A percentile compares a stretch with the other conserved stretches of the same genome.
phyloP scores from a whole-genome alignment of 2,888 invertebrate genomes.

The Cheilosia vulpina region DNA sequence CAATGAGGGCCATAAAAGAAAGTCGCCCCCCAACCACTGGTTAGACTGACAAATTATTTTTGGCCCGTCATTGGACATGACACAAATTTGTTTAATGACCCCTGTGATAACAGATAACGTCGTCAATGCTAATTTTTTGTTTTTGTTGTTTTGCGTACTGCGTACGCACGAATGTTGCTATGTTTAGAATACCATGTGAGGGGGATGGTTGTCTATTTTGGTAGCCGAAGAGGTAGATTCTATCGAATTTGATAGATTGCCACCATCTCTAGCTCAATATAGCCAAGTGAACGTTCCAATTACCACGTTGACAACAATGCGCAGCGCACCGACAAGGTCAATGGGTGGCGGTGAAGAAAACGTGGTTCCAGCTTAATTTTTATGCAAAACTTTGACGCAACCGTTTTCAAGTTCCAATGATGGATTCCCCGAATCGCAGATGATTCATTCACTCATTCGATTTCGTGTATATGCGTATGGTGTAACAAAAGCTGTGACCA shows the following conservation, averaged over 20 bases:
- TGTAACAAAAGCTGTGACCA: background rate
- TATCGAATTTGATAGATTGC: conserved; percentile 1
- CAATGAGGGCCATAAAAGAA: background rate
- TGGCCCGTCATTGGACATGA: conserved; percentile 34
- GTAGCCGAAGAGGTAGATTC: background rate
- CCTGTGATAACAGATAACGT: conserved; percentile 33
- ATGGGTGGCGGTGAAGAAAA: conserved; percentile 10
- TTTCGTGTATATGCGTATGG: conserved; percentile 9
- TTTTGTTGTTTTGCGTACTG: background rate
- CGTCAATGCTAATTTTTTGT: background rate
- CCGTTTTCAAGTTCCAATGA: conserved; percentile 47
- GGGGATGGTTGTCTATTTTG: conserved; percentile 11
- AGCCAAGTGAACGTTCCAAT: background rate
- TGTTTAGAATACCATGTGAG: background rate
- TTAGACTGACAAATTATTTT: conserved; percentile 37
- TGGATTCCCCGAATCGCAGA: conserved; percentile 67
- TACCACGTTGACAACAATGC: background rate
- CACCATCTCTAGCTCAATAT: background rate
- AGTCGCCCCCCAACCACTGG: background rate
- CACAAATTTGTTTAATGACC: conserved; percentile 51
- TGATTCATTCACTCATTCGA: conserved; percentile 44
- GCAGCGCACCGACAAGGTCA: conserved; percentile 36
- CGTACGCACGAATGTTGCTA: conserved; percentile 5
- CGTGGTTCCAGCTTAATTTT: conserved; percentile 35
- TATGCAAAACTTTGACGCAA: conserved; percentile 64